Percentiles rank a stretch among this genome's conserved stretches.
Evolutionary conservation across 2,797 vertebrate genomes (phyloP).

Genomic region (Anomalospiza imberbis): DNA sequence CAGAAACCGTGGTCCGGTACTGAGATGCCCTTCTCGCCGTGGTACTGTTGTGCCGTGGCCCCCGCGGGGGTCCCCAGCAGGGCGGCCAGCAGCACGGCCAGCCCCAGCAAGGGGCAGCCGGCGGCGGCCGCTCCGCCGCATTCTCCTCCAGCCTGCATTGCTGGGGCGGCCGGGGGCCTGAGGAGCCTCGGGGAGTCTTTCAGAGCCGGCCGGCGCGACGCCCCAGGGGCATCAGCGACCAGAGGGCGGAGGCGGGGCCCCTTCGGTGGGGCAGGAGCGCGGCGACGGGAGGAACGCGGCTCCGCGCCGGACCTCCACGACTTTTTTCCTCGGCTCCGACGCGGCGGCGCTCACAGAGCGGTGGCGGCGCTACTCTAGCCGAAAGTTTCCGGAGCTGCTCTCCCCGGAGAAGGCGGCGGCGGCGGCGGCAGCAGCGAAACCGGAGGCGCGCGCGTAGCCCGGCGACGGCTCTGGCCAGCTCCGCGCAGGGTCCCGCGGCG

Average conservation of each 20-base stretch:
- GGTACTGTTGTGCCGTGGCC: conserved; percentile 87
- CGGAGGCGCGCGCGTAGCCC: neutral
- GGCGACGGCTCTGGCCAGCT: neutral
- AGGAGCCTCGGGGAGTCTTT: neutral
- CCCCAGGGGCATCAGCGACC: neutral
- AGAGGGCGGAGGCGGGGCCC: neutral
- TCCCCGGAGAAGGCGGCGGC: neutral
- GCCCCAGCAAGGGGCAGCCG: conserved; percentile 42
- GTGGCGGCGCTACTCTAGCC: neutral
- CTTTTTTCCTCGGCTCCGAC: neutral
- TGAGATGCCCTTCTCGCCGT: conserved; percentile 88
- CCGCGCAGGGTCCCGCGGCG: neutral
- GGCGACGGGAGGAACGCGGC: neutral
- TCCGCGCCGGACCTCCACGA: neutral
- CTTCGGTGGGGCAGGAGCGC: conserved; percentile 13
- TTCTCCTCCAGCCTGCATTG: conserved; percentile 20
- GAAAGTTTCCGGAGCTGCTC: conserved; percentile 1
- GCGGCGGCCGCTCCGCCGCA: neutral
- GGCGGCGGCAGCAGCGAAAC: neutral
- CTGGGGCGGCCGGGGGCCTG: neutral
- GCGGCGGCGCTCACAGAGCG: neutral
- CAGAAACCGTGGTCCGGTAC: conserved; percentile 94
- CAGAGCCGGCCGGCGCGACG: neutral
- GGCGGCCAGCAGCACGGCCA: conserved; percentile 66
- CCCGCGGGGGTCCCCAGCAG: conserved; percentile 59